phyloP scores from a whole-genome alignment of 1,140 invertebrate genomes.

The Tetramorium simillimum region DNA sequence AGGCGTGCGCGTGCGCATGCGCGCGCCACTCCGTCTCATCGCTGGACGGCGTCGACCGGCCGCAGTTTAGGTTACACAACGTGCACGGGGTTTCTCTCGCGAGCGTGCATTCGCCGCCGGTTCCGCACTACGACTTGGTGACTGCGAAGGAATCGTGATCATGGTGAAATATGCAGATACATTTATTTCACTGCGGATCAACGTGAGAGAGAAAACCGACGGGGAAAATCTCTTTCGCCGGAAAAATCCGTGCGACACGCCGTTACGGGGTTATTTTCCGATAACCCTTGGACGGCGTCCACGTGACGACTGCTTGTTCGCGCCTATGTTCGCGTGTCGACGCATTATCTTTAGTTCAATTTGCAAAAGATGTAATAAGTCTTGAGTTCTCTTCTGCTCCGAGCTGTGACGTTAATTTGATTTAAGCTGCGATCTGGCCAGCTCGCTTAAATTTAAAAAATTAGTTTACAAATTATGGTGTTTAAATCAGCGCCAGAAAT shows the following conservation, averaged over 20 bases:
- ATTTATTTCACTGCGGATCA: background rate
- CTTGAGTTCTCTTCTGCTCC: too few species aligned
- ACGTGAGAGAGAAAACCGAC: too few species aligned
- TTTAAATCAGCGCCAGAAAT: too few species aligned
- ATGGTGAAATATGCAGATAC: slow-evolving; percentile 63
- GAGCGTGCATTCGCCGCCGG: slow-evolving; percentile 53
- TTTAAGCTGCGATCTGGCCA: too few species aligned
- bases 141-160: background rate
- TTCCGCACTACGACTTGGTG: background rate
- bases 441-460: too few species aligned
- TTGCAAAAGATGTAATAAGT: too few species aligned
- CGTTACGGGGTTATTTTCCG: background rate
- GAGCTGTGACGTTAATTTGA: too few species aligned
- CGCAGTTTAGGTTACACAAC: slow-evolving; percentile 75
- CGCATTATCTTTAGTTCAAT: background rate
- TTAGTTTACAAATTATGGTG: too few species aligned
- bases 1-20: background rate
- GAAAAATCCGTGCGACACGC: background rate
- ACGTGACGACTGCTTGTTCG: too few species aligned
- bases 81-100: slow-evolving; percentile 63
- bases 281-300: slow-evolving; percentile 22
- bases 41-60: background rate
- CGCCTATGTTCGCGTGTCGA: background rate
- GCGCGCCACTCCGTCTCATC: background rate
- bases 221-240: background rate